These are phyloP conservation scores for Hipposideros armiger DNA, from an alignment of 2,113 vertebrate genomes.

Conservation along the genomic window DNA sequence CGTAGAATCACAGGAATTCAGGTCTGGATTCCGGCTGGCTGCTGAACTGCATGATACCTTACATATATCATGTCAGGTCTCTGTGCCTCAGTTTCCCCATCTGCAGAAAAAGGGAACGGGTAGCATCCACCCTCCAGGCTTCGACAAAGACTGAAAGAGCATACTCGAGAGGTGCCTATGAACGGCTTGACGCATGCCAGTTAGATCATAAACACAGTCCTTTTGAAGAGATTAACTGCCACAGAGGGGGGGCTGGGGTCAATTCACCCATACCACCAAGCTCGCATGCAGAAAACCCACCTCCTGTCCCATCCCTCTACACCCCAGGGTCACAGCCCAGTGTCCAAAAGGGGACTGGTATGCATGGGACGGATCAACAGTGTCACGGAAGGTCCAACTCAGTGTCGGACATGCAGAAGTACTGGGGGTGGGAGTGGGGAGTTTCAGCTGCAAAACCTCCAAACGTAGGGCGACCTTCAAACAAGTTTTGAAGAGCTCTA, in stretches of 20 bases:
- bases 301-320: not conserved
- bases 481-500: not conserved
- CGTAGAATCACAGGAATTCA: not conserved
- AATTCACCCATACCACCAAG: no score
- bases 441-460: not conserved
- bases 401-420: not conserved
- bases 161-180: no score
- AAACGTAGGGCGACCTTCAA: not conserved
- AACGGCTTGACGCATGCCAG: not conserved
- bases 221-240: not conserved
- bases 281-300: not conserved
- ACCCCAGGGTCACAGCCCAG: not conserved
- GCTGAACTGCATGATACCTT: not conserved
- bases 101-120: no score
- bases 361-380: not conserved
- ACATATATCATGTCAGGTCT: not conserved
- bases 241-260: no score
- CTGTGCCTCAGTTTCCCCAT: not conserved
- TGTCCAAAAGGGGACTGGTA: not conserved
- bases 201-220: not conserved
- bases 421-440: rapidly evolving
- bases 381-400: not conserved
- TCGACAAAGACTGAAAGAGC: not conserved
- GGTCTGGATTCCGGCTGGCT: not conserved
- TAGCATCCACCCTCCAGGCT: no score